Percentiles rank a stretch among this genome's conserved stretches.
phyloP scores from a whole-genome alignment of 2,888 invertebrate species.

The Exocentrus adspersus region DNA sequence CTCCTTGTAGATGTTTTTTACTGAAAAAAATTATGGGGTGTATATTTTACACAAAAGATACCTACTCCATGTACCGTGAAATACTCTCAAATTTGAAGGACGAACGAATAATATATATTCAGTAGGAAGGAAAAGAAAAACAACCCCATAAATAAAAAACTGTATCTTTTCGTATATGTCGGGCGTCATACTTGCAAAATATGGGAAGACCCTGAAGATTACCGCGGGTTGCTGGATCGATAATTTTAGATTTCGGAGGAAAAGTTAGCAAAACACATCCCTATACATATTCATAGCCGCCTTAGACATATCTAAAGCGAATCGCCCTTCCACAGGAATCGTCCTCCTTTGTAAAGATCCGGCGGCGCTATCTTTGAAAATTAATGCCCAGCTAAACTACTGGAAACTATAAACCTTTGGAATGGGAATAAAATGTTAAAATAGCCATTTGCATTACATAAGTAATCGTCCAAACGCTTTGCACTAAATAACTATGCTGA shows the following conservation, averaged over 20 bases:
- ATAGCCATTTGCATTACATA: conserved; percentile 54
- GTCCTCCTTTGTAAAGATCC: conserved; percentile 53
- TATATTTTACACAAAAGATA: too few species aligned
- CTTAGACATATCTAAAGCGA: conserved; percentile 54
- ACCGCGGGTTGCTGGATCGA: conserved; percentile 43
- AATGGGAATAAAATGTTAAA: conserved; percentile 60
- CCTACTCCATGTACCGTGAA: conserved; percentile 43
- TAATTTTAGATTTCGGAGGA: conserved; percentile 54
- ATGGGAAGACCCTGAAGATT: conserved; percentile 4
- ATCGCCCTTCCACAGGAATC: conserved; percentile 29
- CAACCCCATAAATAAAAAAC: neutral
- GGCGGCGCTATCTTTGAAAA: conserved; percentile 52
- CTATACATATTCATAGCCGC: conserved; percentile 56
- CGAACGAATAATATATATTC: conserved; percentile 31
- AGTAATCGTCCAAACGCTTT: conserved; percentile 48
- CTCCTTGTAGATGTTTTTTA: too few species aligned
- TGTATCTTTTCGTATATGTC: conserved; percentile 13
- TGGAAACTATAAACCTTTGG: conserved; percentile 59
- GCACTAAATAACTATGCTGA: conserved; percentile 45
- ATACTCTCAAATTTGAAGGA: conserved; percentile 36
- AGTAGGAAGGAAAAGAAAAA: neutral
- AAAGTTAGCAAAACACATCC: conserved; percentile 54
- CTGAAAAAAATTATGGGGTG: too few species aligned
- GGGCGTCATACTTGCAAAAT: neutral
- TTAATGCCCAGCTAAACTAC: conserved; percentile 56